These are phyloP conservation scores for Ceratina australensis DNA, from an alignment of 1,140 invertebrate genomes.

Conservation along the genomic window DNA sequence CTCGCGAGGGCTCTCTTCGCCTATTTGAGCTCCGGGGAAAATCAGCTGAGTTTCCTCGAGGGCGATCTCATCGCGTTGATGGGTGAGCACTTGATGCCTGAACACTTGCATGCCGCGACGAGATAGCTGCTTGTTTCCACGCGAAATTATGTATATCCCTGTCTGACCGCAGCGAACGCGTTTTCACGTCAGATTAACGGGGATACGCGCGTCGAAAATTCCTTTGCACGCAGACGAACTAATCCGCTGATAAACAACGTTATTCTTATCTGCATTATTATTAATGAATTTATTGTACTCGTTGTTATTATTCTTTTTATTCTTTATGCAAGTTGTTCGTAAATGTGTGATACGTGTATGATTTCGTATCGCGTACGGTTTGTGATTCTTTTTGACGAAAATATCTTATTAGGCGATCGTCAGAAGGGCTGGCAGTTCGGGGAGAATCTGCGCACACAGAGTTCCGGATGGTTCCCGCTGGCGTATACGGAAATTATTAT, in stretches of 20 bases:
- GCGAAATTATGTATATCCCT: not conserved
- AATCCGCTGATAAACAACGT: too few species aligned
- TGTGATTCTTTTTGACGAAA: constrained; percentile 41
- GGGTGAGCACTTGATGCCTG: constrained; percentile 78
- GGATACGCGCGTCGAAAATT: not conserved
- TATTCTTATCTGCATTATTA: too few species aligned
- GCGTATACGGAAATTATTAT: constrained; percentile 91
- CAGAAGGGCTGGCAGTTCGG: constrained; percentile 98
- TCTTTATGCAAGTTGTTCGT: not conserved
- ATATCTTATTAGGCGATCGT: constrained; percentile 82
- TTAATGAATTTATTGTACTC: not conserved
- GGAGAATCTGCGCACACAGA: constrained; percentile 92
- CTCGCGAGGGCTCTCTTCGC: constrained; percentile 92
- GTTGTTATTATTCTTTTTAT: not conserved
- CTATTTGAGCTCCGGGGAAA: constrained; percentile 93
- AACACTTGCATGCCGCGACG: not conserved
- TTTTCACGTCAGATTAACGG: not conserved
- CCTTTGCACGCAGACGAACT: too few species aligned
- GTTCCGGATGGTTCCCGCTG: constrained; percentile 95
- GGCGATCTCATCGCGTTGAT: constrained; percentile 93
- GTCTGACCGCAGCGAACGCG: not conserved
- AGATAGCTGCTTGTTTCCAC: not conserved
- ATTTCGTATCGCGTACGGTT: too few species aligned
- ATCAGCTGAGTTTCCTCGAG: constrained; percentile 94
- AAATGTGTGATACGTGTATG: too few species aligned